These are phyloP conservation scores for Ormyrus thymus DNA, from an alignment of 2,888 invertebrate species.

Conservation along the genomic window DNA sequence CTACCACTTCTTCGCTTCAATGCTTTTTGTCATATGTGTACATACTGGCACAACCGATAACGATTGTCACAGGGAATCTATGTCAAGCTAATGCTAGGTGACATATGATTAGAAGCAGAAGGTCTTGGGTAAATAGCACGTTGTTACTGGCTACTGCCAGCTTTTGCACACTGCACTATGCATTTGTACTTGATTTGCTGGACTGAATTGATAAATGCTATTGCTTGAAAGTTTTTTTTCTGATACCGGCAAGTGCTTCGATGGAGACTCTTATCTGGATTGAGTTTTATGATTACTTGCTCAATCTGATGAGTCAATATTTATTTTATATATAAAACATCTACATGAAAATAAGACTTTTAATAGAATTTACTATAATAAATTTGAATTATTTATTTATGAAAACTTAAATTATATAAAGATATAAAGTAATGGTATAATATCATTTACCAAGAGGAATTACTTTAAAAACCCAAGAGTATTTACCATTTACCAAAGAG, in stretches of 20 bases:
- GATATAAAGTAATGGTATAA: no score
- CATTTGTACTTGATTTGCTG: slow-evolving; percentile 21
- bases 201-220: neutral
- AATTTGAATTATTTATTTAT: no score
- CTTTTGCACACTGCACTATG: slow-evolving; percentile 23
- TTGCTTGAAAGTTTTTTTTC: slow-evolving; percentile 10
- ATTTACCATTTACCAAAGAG: no score
- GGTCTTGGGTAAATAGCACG: slow-evolving; percentile 39
- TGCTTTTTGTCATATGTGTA: slow-evolving; percentile 39
- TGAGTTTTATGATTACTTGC: slow-evolving; percentile 18
- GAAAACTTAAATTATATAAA: no score
- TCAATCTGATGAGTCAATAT: slow-evolving; percentile 31
- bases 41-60: slow-evolving; percentile 28
- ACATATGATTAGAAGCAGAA: slow-evolving; percentile 26
- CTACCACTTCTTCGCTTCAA: slow-evolving; percentile 31
- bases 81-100: slow-evolving; percentile 31
- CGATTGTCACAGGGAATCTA: slow-evolving; percentile 38
- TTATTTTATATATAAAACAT: slow-evolving; percentile 11
- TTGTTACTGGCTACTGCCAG: slow-evolving; percentile 19
- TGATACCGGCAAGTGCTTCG: neutral
- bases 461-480: no score
- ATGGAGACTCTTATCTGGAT: slow-evolving; percentile 2
- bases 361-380: no score
- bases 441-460: no score
- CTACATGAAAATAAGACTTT: no score